Percentiles rank a stretch among this genome's conserved stretches.
Evolutionary conservation across 2,888 invertebrate species (phyloP).

Genomic region (Himalopsyche anomala): DNA sequence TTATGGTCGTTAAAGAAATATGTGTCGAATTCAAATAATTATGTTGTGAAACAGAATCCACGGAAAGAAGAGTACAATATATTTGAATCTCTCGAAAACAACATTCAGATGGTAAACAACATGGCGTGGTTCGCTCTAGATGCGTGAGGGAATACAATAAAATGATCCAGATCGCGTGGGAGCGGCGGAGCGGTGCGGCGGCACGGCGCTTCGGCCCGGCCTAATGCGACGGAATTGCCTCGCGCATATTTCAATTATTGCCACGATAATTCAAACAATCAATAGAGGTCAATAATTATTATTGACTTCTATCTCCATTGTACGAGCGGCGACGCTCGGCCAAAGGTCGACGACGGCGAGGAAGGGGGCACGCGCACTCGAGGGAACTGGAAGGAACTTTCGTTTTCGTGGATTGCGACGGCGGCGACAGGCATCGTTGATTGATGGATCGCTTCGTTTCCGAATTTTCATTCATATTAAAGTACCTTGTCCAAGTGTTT

Average conservation of each 20-base stretch:
- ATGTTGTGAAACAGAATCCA: too few relatives aligned
- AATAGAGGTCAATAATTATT: slow-evolving; percentile 62
- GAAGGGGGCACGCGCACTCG: neutral
- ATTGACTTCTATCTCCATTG: slow-evolving; percentile 59
- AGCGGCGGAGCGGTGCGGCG: neutral
- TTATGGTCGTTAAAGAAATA: too few relatives aligned
- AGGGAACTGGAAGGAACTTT: neutral
- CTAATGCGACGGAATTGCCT: slow-evolving; percentile 47
- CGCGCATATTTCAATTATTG: slow-evolving; percentile 62
- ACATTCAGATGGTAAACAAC: neutral
- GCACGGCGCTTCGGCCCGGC: slow-evolving; percentile 43
- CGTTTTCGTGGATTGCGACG: slow-evolving; percentile 1
- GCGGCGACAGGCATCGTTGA: neutral
- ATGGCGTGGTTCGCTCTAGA: neutral
- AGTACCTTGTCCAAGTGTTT: neutral
- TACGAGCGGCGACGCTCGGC: slow-evolving; percentile 47
- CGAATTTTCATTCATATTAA: neutral
- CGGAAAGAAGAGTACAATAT: too few relatives aligned
- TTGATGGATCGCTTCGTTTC: neutral
- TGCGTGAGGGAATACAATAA: neutral
- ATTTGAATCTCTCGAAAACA: too few relatives aligned
- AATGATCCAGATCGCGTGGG: slow-evolving; percentile 22
- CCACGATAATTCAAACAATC: slow-evolving; percentile 61
- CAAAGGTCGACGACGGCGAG: slow-evolving; percentile 39
- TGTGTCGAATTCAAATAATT: too few relatives aligned